Percentiles rank a stretch among this genome's conserved stretches.
phyloP scores from a whole-genome alignment of 2,888 invertebrate species.

The Pyralis farinalis region DNA sequence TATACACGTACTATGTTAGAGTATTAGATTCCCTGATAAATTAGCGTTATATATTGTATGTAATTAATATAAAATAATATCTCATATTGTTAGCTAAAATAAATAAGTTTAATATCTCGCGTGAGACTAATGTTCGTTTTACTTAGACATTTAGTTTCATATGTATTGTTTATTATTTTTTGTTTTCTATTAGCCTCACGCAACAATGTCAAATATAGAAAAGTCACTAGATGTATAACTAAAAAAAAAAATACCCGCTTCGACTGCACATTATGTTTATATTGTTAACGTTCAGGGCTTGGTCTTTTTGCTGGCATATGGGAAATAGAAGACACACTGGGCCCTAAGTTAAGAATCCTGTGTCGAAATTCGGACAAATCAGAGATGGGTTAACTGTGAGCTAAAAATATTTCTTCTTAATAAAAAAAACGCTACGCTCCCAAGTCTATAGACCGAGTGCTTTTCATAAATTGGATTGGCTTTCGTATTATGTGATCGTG shows the following conservation, averaged over 20 bases:
- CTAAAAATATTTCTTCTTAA: too few species aligned
- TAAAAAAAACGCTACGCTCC: too few species aligned
- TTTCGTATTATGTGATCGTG: too few species aligned
- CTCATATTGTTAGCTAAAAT: constrained; percentile 67
- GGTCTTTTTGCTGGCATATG: neutral
- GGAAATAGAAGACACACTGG: too few species aligned
- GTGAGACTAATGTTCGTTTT: constrained; percentile 52
- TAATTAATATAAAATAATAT: constrained; percentile 52
- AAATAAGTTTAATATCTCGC: constrained; percentile 47
- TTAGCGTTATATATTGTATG: constrained; percentile 51
- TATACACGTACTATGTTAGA: constrained; percentile 41
- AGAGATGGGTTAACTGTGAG: too few species aligned
- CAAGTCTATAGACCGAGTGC: too few species aligned
- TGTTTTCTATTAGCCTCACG: constrained; percentile 33
- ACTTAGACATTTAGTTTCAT: constrained; percentile 11
- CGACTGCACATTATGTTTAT: constrained; percentile 44
- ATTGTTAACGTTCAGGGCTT: constrained; percentile 7
- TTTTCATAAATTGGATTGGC: too few species aligned
- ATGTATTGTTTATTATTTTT: neutral
- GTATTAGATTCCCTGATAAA: constrained; percentile 61
- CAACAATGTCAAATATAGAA: constrained; percentile 36
- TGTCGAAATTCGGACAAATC: too few species aligned
- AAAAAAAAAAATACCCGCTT: constrained; percentile 37
- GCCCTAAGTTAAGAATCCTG: too few species aligned
- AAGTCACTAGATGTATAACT: constrained; percentile 47